Evolutionary conservation across 2,113 vertebrate species (phyloP).

Genomic region (Atractosteus spatula): DNA sequence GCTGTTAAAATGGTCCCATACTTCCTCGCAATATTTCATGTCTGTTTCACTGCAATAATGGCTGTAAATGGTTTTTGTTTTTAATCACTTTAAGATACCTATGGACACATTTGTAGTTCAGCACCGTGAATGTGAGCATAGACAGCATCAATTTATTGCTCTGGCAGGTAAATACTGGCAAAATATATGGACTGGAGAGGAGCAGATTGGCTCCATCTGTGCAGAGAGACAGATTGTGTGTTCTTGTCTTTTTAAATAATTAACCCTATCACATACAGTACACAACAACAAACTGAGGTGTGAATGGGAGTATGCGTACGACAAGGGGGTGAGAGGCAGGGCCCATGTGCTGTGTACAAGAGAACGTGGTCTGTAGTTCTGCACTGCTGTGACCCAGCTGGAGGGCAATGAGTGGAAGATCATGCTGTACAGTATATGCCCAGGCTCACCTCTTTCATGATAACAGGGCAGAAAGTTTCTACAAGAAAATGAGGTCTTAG

Average conservation of each 20-base stretch:
- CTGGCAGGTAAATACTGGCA: constrained; percentile 1
- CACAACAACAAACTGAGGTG: not conserved
- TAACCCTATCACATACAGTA: not conserved
- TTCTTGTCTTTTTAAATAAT: not conserved
- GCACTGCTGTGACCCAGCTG: too few relatives aligned
- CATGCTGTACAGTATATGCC: too few relatives aligned
- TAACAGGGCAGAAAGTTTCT: too few relatives aligned
- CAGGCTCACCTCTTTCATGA: too few relatives aligned
- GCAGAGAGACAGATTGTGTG: not conserved
- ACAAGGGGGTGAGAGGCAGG: too few relatives aligned
- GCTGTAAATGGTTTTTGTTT: not conserved
- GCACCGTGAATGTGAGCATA: not conserved
- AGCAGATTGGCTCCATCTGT: constrained; percentile 10
- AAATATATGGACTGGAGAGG: not conserved
- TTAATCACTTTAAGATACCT: constrained; percentile 3
- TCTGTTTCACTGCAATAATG: not conserved
- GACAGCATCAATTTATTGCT: constrained; percentile 1
- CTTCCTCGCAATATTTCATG: not conserved
- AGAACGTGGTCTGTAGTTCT: too few relatives aligned
- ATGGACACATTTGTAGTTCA: not conserved
- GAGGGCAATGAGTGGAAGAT: too few relatives aligned
- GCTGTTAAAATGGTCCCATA: not conserved
- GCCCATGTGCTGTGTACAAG: too few relatives aligned
- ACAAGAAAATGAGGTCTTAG: too few relatives aligned
- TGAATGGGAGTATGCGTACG: too few relatives aligned